Evolutionary conservation across 2,888 invertebrate genomes (phyloP), one percentile per base, ranked within the genome.

Genomic region (Sphaerophoria rueppellii): DNA sequence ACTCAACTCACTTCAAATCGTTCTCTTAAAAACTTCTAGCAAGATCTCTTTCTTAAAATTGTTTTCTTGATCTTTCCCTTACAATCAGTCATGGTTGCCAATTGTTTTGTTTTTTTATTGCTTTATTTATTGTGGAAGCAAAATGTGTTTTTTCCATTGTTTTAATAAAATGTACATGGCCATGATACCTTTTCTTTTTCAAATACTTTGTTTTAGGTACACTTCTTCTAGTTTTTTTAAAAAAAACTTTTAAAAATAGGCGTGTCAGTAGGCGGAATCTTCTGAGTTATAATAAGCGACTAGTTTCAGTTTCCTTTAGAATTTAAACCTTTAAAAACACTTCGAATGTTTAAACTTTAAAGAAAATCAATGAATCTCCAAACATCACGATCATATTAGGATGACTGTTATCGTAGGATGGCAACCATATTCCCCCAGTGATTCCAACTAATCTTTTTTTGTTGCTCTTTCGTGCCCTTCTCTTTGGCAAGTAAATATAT

Each of bases 21-120:
- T 73, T 67, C 75, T 75, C 75, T 75, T 75, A 50, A 75, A 12
- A 40, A 11, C 4, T 40, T 6, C 0, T 3, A 0, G 0, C n/a
- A 24, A 60, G 4, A 34, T 65, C 74, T 74, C 60, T 65, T 67
- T 6, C 5, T 7, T 40, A 0, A 37, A 24, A 24, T 24, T 24
- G 24, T 24, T 24, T 24, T 24, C 24, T 24, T 24, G 24, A 60
- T 58, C 61, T 77, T 67, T 78, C 48, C 50, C 50, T 11, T 0
- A 50, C n/a, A 34, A 5, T 0, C 6, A 50, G 11, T 50, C 35
- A 57, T 2, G 14, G 35, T 57, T 57, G 9, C 57, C 57, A 37
- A 7, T 7, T 6, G 11, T 4, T 43, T 9, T 43, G 4, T 43
- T 11, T 9, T 43, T 43, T 37, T 37, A 7, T 37, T 37, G 37